Percentiles rank a stretch among this genome's conserved stretches.
phyloP scores from a whole-genome alignment of 2,113 vertebrate genomes.

The Melospiza georgiana region DNA sequence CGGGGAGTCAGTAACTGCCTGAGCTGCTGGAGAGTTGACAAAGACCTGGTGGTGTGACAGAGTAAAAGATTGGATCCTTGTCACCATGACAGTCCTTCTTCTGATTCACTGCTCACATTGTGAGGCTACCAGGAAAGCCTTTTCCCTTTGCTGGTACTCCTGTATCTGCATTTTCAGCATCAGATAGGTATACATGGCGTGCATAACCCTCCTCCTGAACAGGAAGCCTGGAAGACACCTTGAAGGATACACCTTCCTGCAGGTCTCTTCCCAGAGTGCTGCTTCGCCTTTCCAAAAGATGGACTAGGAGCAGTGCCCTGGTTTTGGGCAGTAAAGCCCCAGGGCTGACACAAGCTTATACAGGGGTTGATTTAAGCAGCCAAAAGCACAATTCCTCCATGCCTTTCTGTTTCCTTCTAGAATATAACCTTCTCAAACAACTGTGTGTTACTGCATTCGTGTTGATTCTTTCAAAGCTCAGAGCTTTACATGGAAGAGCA shows the following conservation, averaged over 20 bases:
- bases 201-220: background rate
- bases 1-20: background rate
- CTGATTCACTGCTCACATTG: background rate
- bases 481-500: background rate
- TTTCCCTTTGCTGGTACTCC: background rate
- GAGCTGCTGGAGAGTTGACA: background rate
- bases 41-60: background rate
- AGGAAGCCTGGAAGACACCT: background rate
- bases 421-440: background rate
- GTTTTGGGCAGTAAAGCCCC: background rate
- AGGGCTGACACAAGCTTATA: background rate
- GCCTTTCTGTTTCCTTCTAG: background rate
- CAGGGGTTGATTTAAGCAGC: background rate
- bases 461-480: background rate
- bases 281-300: background rate
- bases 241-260: background rate
- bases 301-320: background rate
- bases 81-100: background rate
- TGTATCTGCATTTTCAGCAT: background rate
- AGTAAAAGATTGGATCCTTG: background rate
- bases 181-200: background rate
- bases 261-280: background rate
- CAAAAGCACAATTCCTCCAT: background rate
- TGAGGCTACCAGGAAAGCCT: background rate
- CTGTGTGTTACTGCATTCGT: background rate